Evolutionary conservation across 2,888 invertebrate genomes (phyloP), one percentile per base, ranked within the genome.

Genomic region (Blastobasis adustella): DNA sequence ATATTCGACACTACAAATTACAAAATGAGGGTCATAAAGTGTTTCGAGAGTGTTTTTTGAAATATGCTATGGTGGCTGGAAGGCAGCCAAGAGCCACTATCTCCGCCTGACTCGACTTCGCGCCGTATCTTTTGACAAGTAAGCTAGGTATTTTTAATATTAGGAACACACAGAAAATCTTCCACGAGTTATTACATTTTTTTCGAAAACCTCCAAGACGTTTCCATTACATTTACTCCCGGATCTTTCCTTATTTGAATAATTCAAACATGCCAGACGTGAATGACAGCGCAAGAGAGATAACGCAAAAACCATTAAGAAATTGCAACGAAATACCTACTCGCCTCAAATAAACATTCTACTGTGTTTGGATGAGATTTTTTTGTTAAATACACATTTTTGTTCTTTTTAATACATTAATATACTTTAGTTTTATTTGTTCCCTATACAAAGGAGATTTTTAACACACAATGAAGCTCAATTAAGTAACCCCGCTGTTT

Each of bases 61-160:
- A 67, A 69, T 66, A 67, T 62, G 63, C 61, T 60, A 64, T 71
- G 63, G 59, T 69, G 68, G 73, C 74, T 81, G 81, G 80, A 73
- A 57, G 56, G 44, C 50, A 50, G 74, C 80, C 80, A 80, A 75
- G 66, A 65, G 63, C 57, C 63, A 62, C 66, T 73, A 75, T 73
- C 73, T 62, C 58, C 59, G 43, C 45, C 55, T 49, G 58, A 59
- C 60, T 59, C 62, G 64, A 64, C 63, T 56, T 65, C 60, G 58
- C 65, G 44, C 43, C 47, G 50, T 61, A 58, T 62, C 62, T 57
- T 53, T 62, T 57, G 58, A 62, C 63, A 56, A 62, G 69, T 64
- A 69, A 23, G 23, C 23, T 23, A 23, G 23, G 23, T 23, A 23
- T 23, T 72, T 74, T 71, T 69, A 68, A 71, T 66, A 66, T 57